Percentiles rank a stretch among this genome's conserved stretches.
Evolutionary conservation across 53 echinoderm and acorn worm genomes (phyloP).

Genomic region (Astropecten irregularis): DNA sequence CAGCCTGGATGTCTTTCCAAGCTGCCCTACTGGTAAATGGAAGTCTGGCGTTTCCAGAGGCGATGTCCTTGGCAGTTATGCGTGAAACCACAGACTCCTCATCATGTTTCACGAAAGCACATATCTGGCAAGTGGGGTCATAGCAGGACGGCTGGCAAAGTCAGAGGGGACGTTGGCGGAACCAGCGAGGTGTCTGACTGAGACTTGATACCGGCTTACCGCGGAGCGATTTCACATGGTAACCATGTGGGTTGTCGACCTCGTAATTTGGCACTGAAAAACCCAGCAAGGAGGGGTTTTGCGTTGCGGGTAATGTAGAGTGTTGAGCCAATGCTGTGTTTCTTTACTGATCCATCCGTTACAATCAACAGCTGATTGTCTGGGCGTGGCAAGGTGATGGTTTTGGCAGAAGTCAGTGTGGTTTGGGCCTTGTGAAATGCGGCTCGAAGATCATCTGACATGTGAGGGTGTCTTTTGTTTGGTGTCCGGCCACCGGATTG

Average conservation of each 20-base stretch:
- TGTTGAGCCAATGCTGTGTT: too few relatives aligned
- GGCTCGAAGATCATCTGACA: conserved; percentile 7
- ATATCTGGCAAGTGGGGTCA: conserved; percentile 73
- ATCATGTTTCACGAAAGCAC: conserved; percentile 37
- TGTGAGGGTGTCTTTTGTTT: not conserved
- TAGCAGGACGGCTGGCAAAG: conserved; percentile 29
- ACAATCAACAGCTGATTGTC: conserved; percentile 70
- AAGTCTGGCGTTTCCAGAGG: conserved; percentile 42
- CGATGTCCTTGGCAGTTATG: too few relatives aligned
- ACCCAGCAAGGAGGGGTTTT: too few relatives aligned
- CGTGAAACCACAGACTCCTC: too few relatives aligned
- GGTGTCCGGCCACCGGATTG: conserved; percentile 40
- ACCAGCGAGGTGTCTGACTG: conserved; percentile 49
- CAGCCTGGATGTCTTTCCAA: not conserved
- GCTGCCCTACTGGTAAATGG: conserved; percentile 74
- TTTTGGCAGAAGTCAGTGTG: conserved; percentile 6
- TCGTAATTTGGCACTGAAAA: too few relatives aligned
- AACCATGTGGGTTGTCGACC: too few relatives aligned
- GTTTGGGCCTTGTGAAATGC: conserved; percentile 5
- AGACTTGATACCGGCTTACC: conserved; percentile 49
- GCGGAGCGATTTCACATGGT: too few relatives aligned
- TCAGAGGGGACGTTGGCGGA: conserved; percentile 36
- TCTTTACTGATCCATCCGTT: conserved; percentile 63
- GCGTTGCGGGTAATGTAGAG: too few relatives aligned
- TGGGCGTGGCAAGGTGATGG: conserved; percentile 26